Percentiles rank a stretch among this genome's conserved stretches.
These are phyloP conservation scores for Oreochromis grahami DNA, from an alignment of 2,797 vertebrate genomes.

Conservation along the genomic window DNA sequence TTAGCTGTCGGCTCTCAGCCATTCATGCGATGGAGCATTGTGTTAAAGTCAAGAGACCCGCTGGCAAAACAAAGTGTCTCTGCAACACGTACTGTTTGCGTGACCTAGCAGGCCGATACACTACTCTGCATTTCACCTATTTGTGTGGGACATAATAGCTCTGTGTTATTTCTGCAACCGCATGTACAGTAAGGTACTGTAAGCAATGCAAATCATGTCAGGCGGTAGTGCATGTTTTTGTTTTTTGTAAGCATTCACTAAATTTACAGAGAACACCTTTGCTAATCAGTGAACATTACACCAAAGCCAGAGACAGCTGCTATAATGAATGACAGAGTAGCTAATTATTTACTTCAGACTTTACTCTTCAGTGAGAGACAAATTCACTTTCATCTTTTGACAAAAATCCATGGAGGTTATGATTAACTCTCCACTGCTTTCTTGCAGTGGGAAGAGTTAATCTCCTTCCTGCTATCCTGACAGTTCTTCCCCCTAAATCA, in stretches of 20 bases:
- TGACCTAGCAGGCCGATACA: neutral
- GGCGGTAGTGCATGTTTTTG: neutral
- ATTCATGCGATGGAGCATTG: neutral
- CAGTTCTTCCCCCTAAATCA: neutral
- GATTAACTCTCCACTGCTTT: neutral
- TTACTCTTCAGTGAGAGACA: neutral
- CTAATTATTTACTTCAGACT: constrained; percentile 44
- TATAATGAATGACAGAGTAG: constrained; percentile 54
- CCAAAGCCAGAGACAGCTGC: constrained; percentile 4
- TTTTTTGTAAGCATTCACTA: neutral
- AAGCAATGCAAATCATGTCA: constrained; percentile 20
- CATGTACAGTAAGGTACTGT: neutral
- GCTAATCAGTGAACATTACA: neutral
- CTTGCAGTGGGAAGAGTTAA: neutral
- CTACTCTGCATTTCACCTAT: neutral
- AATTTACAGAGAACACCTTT: neutral
- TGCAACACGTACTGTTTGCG: neutral
- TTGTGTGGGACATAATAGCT: neutral
- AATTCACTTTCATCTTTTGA: neutral
- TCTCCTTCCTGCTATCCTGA: neutral
- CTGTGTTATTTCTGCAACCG: neutral
- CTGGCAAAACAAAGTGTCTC: neutral
- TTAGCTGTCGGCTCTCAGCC: constrained; percentile 24
- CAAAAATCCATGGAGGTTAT: neutral
- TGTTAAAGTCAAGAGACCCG: neutral